phyloP scores from a whole-genome alignment of 2,888 invertebrate species.

The Torymus tubicola region DNA sequence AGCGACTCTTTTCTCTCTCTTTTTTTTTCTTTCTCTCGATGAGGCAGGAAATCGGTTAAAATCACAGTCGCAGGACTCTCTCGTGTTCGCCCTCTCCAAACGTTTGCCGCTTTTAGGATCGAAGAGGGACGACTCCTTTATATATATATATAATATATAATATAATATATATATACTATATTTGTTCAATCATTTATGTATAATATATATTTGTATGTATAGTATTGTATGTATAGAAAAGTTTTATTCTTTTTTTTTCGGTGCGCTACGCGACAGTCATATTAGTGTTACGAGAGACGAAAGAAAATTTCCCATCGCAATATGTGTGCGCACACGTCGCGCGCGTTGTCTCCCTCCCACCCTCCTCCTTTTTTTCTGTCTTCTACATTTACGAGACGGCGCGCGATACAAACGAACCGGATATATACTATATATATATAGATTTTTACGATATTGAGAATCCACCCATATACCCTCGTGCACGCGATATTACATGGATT shows the following conservation, averaged over 20 bases:
- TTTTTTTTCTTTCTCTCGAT: slow-evolving; percentile 23
- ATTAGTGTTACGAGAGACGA: slow-evolving; percentile 8
- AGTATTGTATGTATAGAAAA: slow-evolving; percentile 48
- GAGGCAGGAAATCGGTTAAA: slow-evolving; percentile 58
- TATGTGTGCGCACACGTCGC: too few relatives aligned
- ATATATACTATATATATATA: too few relatives aligned
- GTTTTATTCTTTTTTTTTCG: slow-evolving; percentile 29
- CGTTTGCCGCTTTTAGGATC: slow-evolving; percentile 20
- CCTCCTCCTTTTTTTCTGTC: too few relatives aligned
- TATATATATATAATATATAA: slow-evolving; percentile 27
- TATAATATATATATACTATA: slow-evolving; percentile 27
- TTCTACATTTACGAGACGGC: not conserved
- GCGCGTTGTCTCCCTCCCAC: too few relatives aligned
- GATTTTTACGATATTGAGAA: too few relatives aligned
- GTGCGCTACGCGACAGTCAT: slow-evolving; percentile 50
- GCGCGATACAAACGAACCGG: too few relatives aligned
- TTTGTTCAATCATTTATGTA: too few relatives aligned
- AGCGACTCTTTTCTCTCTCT: slow-evolving; percentile 31
- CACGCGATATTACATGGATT: too few relatives aligned
- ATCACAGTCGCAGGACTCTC: slow-evolving; percentile 58
- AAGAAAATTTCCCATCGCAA: too few relatives aligned
- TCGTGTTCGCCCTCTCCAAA: slow-evolving; percentile 18
- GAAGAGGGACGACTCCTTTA: slow-evolving; percentile 19
- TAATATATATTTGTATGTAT: slow-evolving; percentile 34
- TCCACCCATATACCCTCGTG: too few relatives aligned